These are phyloP conservation scores for Solen grandis DNA, from an alignment of 1,140 invertebrate genomes.

Conservation along the genomic window DNA sequence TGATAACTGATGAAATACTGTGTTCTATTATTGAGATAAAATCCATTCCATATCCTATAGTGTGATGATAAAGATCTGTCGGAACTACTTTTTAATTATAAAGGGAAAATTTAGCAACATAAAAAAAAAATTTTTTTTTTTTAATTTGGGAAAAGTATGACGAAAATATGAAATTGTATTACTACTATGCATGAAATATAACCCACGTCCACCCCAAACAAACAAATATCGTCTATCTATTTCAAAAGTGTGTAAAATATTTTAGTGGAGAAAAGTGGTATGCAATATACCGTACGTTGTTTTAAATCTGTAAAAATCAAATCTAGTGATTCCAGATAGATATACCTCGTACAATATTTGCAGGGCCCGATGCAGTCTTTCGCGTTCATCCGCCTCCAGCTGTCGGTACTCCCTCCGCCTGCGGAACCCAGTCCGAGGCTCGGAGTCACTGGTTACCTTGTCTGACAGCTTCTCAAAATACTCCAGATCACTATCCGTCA, in stretches of 20 bases:
- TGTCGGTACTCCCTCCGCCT: constrained; percentile 59
- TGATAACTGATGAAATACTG: too few species aligned
- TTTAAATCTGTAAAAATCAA: background rate
- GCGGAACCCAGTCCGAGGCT: constrained; percentile 27
- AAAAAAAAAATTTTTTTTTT: too few species aligned
- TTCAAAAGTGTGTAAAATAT: too few species aligned
- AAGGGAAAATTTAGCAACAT: too few species aligned
- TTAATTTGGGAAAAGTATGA: too few species aligned
- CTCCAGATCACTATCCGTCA: background rate
- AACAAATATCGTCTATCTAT: background rate
- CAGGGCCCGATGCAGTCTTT: constrained; percentile 55
- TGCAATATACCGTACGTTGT: background rate
- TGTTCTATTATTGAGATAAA: too few species aligned
- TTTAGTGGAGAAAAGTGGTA: too few species aligned
- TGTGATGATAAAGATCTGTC: too few species aligned
- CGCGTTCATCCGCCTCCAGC: constrained; percentile 50
- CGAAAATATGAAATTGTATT: too few species aligned
- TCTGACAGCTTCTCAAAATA: background rate
- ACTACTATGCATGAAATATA: background rate
- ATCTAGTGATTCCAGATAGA: background rate
- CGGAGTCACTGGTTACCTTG: background rate
- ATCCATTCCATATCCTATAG: too few species aligned
- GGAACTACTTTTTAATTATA: too few species aligned
- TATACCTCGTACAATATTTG: constrained; percentile 42
- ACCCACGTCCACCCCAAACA: background rate